Conservation (phyloP, 2,888 invertebrate genomes). For the Microplitis manilae region DNA sequence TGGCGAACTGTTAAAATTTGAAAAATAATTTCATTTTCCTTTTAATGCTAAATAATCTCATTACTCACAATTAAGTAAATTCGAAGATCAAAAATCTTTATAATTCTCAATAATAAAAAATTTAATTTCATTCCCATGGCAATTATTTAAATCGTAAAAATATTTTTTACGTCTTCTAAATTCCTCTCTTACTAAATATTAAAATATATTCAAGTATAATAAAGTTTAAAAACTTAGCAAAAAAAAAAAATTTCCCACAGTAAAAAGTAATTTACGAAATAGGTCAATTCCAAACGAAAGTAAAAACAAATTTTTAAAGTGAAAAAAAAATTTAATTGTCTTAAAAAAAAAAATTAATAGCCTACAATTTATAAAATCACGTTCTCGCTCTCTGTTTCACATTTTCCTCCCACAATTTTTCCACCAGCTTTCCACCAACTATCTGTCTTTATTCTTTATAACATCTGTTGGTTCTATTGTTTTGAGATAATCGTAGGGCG, state of each 20-base stretch:
- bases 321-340: neutral
- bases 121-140: neutral
- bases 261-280: neutral
- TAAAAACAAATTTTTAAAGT: neutral
- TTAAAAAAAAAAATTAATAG: constrained; percentile 1
- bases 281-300: neutral
- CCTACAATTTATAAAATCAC: no score
- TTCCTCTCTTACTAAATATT: neutral
- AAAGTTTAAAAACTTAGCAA: neutral
- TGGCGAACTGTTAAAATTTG: no score
- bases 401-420: neutral
- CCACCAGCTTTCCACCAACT: neutral
- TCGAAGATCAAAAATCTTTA: neutral
- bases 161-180: neutral
- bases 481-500: neutral
- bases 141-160: neutral
- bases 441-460: no score
- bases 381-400: neutral
- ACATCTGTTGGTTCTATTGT: neutral
- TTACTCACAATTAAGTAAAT: neutral
- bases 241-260: neutral
- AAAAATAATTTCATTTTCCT: neutral
- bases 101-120: neutral
- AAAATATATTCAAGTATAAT: neutral
- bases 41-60: neutral